These are phyloP conservation scores for Dendronephthya gigantea DNA, from an alignment of 64 coral and sea anemone genomes.

Conservation along the genomic window DNA sequence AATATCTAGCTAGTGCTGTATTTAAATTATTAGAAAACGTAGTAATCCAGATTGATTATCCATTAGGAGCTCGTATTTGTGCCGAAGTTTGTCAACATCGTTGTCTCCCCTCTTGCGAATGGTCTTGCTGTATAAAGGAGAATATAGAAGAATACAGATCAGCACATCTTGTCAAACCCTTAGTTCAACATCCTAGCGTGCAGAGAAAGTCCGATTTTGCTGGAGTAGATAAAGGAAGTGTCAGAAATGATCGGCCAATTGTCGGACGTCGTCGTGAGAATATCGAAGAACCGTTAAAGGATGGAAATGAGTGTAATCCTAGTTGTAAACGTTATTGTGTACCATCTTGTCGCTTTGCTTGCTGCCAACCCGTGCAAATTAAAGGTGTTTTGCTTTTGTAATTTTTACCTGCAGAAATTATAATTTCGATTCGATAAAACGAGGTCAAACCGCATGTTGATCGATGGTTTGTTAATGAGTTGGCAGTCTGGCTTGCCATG, in stretches of 20 bases:
- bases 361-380: not conserved
- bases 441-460: no score
- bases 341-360: slow-evolving; percentile 13
- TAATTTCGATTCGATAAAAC: no score
- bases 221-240: not conserved
- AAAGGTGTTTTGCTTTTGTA: not conserved
- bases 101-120: not conserved
- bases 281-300: not conserved
- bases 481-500: no score
- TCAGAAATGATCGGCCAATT: not conserved
- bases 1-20: no score
- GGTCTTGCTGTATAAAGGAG: slow-evolving; percentile 14
- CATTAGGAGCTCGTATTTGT: not conserved
- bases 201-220: not conserved
- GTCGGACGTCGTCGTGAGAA: not conserved
- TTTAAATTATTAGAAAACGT: not conserved
- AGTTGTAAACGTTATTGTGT: slow-evolving; percentile 8
- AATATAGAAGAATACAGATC: slow-evolving; percentile 17
- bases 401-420: not conserved
- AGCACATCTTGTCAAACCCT: not conserved
- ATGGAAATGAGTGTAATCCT: not conserved
- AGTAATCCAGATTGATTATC: no score
- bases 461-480: no score
- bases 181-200: not conserved
- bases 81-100: slow-evolving; percentile 12